A percentile compares a stretch with the other conserved stretches of the same genome.
Evolutionary conservation across 2,113 vertebrate species (phyloP).

Genomic region (Limnothrissa miodon): DNA sequence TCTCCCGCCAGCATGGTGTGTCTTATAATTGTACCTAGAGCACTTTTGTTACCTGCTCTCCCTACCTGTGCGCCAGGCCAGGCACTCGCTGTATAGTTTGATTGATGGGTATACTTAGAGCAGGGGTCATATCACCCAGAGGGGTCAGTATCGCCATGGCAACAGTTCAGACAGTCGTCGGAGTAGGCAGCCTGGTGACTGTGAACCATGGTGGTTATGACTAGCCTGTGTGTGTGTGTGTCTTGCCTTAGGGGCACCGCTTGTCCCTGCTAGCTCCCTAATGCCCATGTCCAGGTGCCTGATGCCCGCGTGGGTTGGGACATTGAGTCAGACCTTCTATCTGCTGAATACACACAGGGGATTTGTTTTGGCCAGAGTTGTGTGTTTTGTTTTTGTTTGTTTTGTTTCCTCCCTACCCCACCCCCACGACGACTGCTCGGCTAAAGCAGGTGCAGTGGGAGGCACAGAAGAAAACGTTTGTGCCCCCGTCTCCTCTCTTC

Average conservation of each 20-base stretch:
- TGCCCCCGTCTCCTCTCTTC: neutral
- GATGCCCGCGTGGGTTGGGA: no score
- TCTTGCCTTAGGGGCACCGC: neutral
- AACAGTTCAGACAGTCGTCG: neutral
- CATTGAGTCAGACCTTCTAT: neutral
- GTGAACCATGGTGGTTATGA: no score
- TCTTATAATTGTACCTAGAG: neutral
- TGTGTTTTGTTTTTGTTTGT: conserved; percentile 18
- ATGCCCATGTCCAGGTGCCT: no score
- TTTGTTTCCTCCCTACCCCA: neutral
- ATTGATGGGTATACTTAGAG: conserved; percentile 23
- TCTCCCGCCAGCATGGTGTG: neutral
- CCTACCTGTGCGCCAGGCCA: neutral
- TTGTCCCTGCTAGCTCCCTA: neutral
- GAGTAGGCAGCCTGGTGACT: neutral
- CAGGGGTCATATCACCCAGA: neutral
- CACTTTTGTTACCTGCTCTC: neutral
- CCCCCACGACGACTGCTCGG: neutral
- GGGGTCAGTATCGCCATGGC: neutral
- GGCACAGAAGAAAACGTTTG: neutral
- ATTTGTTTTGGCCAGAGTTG: neutral
- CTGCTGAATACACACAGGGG: neutral
- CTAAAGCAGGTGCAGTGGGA: neutral
- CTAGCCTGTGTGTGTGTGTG: no score
- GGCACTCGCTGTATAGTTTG: neutral